Percentiles rank a stretch among this genome's conserved stretches.
Conservation (phyloP, 2,888 invertebrate species). For the Epicampocera succincta region DNA sequence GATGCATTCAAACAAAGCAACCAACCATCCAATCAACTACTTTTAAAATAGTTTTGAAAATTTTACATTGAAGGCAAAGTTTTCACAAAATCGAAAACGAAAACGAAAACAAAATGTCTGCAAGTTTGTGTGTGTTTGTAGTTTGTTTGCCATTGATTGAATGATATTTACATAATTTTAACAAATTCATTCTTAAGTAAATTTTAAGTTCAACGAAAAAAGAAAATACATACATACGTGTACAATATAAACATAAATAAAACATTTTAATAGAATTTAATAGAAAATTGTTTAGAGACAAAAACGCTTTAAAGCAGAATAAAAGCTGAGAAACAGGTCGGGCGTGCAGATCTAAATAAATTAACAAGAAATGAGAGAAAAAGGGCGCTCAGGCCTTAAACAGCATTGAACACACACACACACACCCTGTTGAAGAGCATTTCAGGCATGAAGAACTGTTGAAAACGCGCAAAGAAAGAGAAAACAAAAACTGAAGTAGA, state of each 20-base stretch:
- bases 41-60: constrained; percentile 6
- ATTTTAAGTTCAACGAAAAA: constrained; percentile 36
- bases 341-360: background rate
- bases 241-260: no score
- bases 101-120: background rate
- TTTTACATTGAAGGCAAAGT: background rate
- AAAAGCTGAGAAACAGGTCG: background rate
- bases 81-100: background rate
- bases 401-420: background rate
- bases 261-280: constrained; percentile 20
- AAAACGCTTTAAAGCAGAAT: constrained; percentile 2
- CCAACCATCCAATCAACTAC: no score
- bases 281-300: constrained; percentile 23
- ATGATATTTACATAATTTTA: constrained; percentile 61
- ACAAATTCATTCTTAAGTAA: constrained; percentile 66
- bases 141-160: constrained; percentile 55
- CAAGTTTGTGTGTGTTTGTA: no score
- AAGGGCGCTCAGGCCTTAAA: background rate
- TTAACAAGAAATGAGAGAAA: background rate
- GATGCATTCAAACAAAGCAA: constrained; percentile 24
- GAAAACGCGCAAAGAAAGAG: background rate
- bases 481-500: background rate
- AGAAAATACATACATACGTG: background rate
- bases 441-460: background rate
- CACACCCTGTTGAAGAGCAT: background rate